Evolutionary conservation across 2,797 vertebrate genomes (phyloP).

Genomic region (Cuniculus paca): DNA sequence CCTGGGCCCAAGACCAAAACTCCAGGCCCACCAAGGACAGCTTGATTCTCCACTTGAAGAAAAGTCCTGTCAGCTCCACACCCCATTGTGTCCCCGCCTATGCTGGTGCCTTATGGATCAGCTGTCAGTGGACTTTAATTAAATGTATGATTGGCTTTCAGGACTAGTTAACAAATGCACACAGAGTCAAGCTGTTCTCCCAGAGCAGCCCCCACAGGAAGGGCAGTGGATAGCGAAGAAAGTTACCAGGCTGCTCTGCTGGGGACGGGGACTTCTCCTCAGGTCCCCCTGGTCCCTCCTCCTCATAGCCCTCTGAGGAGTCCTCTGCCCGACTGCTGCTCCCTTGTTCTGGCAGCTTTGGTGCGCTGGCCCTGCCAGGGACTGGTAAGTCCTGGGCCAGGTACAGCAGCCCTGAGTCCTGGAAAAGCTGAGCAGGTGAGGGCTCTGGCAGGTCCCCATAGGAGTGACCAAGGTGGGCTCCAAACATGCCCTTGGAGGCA

Average conservation of each 20-base stretch:
- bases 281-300: conserved; percentile 68
- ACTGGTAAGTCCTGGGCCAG: conserved; percentile 89
- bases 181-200: not conserved
- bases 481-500: conserved; percentile 83
- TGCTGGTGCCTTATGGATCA: not conserved
- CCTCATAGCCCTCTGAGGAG: conserved; percentile 74
- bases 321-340: conserved; percentile 75
- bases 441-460: conserved; percentile 86
- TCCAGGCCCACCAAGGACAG: not conserved
- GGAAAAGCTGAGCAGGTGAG: conserved; percentile 91
- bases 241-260: conserved; percentile 69
- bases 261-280: conserved; percentile 62
- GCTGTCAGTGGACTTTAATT: not conserved
- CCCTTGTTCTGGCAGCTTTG: conserved; percentile 84
- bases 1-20: not conserved
- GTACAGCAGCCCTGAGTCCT: conserved; percentile 92
- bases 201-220: not conserved
- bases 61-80: not conserved
- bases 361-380: conserved; percentile 82
- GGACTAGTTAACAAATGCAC: not conserved
- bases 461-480: conserved; percentile 83
- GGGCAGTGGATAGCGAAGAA: not conserved
- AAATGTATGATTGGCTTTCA: not conserved
- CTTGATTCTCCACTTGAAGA: not conserved
- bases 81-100: not conserved